Conservation (phyloP, 1,140 invertebrate genomes). For the Aphelinus atriplicis region DNA sequence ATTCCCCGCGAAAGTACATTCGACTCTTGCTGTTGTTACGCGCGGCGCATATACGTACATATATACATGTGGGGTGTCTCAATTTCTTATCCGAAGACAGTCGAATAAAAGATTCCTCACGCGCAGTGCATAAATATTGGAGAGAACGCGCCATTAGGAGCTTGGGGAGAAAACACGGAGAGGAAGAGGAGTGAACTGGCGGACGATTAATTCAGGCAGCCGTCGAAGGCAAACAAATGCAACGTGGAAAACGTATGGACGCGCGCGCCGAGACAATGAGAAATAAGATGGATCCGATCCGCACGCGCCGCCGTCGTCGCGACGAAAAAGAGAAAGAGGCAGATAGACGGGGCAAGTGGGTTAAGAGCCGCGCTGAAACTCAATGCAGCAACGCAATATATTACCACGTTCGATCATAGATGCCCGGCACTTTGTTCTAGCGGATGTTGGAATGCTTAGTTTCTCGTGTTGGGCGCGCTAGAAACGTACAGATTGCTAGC, state of each 20-base stretch:
- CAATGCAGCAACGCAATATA: too few relatives aligned
- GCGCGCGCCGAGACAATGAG: constrained; percentile 21
- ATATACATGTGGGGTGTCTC: too few relatives aligned
- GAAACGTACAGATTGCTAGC: too few relatives aligned
- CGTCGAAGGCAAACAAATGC: constrained; percentile 21
- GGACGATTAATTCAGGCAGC: constrained; percentile 25
- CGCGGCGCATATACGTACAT: too few relatives aligned
- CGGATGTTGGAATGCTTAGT: too few relatives aligned
- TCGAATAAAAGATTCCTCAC: background rate
- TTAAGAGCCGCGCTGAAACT: background rate
- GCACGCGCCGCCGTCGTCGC: background rate
- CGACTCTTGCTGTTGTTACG: too few relatives aligned
- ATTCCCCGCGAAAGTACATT: too few relatives aligned
- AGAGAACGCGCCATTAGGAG: background rate
- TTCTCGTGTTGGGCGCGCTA: too few relatives aligned
- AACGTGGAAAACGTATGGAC: constrained; percentile 2
- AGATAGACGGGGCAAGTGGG: background rate
- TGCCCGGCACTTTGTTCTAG: too few relatives aligned
- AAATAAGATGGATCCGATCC: background rate
- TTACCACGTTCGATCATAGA: too few relatives aligned
- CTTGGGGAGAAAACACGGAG: background rate
- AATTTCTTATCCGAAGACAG: too few relatives aligned
- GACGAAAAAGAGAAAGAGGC: background rate
- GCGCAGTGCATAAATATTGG: constrained; percentile 2
- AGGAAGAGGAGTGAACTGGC: background rate